Percentiles rank a stretch among this genome's conserved stretches.
Conservation (phyloP, 2,797 vertebrate genomes). For the Coregonus sp. region DNA sequence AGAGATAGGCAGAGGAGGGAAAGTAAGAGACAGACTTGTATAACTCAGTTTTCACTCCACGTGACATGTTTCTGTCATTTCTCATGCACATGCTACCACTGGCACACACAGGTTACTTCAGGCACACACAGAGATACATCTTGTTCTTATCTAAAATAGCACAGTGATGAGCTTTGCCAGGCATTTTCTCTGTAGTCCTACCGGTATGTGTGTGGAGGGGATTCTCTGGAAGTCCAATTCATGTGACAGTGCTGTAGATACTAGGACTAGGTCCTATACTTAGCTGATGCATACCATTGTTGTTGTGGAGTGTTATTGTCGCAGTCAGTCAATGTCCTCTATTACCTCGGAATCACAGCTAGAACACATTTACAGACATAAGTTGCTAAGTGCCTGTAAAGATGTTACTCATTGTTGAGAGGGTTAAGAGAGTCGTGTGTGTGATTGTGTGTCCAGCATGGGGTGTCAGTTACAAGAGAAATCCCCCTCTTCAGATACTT, state of each 20-base stretch:
- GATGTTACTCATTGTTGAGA: conserved; percentile 16
- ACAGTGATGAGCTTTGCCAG: not conserved
- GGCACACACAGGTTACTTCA: not conserved
- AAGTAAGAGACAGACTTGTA: not conserved
- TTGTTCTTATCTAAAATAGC: not conserved
- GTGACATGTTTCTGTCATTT: not conserved
- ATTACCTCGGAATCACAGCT: too few relatives aligned
- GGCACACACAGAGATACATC: not conserved
- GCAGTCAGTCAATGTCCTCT: too few relatives aligned
- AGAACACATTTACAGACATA: conserved; percentile 16
- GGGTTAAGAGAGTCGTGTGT: conserved; percentile 10
- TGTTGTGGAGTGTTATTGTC: too few relatives aligned
- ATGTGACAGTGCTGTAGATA: conserved; percentile 36
- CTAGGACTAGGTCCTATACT: conserved; percentile 12
- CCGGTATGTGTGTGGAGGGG: not conserved
- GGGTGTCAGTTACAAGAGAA: conserved; percentile 68
- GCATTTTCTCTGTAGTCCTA: not conserved
- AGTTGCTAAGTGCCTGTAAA: conserved; percentile 6
- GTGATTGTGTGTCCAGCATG: conserved; percentile 30
- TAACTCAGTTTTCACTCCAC: not conserved
- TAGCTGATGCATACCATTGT: conserved; percentile 16
- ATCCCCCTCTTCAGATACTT: conserved; percentile 57
- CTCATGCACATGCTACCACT: not conserved
- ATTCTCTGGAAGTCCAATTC: conserved; percentile 24
- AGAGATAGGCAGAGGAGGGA: not conserved